Evolutionary conservation across 2,888 invertebrate genomes (phyloP), one percentile per base, ranked within the genome.

Genomic region (Ephialtes manifestator): DNA sequence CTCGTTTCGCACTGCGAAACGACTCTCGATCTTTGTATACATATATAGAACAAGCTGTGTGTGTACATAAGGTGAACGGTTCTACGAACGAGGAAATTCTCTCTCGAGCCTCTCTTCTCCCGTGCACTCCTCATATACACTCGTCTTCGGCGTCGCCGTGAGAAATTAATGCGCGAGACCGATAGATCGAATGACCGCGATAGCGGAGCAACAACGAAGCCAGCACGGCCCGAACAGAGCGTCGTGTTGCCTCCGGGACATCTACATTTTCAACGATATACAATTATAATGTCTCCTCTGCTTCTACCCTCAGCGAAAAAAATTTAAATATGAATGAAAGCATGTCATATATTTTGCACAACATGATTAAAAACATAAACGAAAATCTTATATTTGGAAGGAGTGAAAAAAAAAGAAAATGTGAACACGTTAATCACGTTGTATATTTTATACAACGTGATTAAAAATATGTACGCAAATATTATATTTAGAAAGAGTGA

Each of bases 131-230:
- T 65, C 79, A 70, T 82, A 79, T 60, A 72, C 39, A 67, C 53
- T 82, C 85, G 67, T 80, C 84, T 75, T 74, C 77, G 63, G 74
- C 84, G 81, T 83, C 80, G 86, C 87, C 88, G 86, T 87, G 86
- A 86, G 81, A 83, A 80, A 83, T 85, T 86, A 79, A 84, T 84
- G 84, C 86, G 83, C 83, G 85, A 83, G 79, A 85, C 86, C 85
- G 76, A 85, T 80, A 86, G 84, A 88, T 88, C 89, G 89, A 89
- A 88, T 87, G 88, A 87, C 87, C 88, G 85, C 84, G 77, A 82
- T 85, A 85, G 53, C 67, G 46, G 67, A 67, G 81, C 53, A 68
- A 72, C 67, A 78, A 79, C 72, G 67, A 58, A 68, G 39, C 77
- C 67, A 43, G 67, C 65, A 58, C 65, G 43, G 46, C 51, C 63